A percentile compares a stretch with the other conserved stretches of the same genome.
These are phyloP conservation scores for Adrianichthys oophorus DNA, from an alignment of 2,797 vertebrate species.

Conservation along the genomic window DNA sequence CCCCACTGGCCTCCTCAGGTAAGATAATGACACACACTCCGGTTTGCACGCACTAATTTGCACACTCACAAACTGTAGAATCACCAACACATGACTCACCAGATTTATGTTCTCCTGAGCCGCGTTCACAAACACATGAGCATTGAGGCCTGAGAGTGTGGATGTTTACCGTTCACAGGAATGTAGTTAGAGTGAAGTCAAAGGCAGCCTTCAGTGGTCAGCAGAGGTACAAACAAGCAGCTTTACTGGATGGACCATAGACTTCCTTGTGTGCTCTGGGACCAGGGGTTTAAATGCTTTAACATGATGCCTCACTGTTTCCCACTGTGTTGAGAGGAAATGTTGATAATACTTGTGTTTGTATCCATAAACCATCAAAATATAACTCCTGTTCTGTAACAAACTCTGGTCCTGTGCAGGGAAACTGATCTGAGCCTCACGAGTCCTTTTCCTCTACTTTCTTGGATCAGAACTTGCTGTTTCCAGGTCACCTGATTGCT, in stretches of 20 bases:
- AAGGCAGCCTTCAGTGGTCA: constrained; percentile 63
- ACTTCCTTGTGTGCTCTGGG: constrained; percentile 37
- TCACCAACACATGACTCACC: constrained; percentile 45
- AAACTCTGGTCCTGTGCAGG: background rate
- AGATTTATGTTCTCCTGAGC: constrained; percentile 44
- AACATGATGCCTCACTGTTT: constrained; percentile 38
- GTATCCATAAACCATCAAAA: background rate
- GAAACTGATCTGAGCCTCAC: background rate
- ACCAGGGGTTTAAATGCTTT: constrained; percentile 31
- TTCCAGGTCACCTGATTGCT: constrained; percentile 34
- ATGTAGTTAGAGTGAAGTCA: constrained; percentile 73
- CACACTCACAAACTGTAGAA: constrained; percentile 28
- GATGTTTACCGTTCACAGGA: constrained; percentile 76
- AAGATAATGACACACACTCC: constrained; percentile 47
- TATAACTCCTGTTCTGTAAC: background rate
- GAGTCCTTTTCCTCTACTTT: constrained; percentile 5
- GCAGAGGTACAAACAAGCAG: constrained; percentile 67
- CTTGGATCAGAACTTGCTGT: constrained; percentile 1
- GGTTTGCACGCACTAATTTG: constrained; percentile 37
- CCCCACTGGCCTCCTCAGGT: constrained; percentile 37
- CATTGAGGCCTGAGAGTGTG: constrained; percentile 31
- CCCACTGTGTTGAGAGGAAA: constrained; percentile 5
- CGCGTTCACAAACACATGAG: constrained; percentile 35
- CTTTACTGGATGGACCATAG: constrained; percentile 57
- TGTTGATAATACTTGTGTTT: constrained; percentile 9